A percentile compares a stretch with the other conserved stretches of the same genome.
phyloP scores from a whole-genome alignment of 2,888 invertebrate genomes.

The Ditylenchus weischeri region DNA sequence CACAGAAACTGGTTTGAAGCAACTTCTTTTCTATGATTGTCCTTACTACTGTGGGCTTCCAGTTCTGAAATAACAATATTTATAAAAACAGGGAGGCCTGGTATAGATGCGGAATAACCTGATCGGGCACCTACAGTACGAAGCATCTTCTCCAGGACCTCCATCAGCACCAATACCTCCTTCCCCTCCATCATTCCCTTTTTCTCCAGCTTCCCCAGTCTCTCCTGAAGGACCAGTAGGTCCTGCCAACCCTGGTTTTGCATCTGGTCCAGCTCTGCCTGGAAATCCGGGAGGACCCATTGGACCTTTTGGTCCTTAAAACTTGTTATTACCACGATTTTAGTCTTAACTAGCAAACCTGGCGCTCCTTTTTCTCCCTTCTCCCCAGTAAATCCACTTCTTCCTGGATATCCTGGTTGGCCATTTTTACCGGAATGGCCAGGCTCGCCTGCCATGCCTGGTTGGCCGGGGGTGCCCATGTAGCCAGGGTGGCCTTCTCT shows the following conservation, averaged over 20 bases:
- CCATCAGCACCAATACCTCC: constrained; percentile 19
- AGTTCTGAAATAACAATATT: too few species aligned
- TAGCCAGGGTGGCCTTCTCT: constrained; percentile 45
- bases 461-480: constrained; percentile 28
- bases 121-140: constrained; percentile 21
- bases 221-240: constrained; percentile 44
- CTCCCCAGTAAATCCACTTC: constrained; percentile 38
- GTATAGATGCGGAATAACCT: too few species aligned
- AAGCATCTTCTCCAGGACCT: constrained; percentile 24
- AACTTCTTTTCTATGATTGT: too few species aligned
- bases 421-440: constrained; percentile 45
- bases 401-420: constrained; percentile 24
- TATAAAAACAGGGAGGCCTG: too few species aligned
- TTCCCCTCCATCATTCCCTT: constrained; percentile 11
- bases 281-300: constrained; percentile 41
- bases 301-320: constrained; percentile 39
- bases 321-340: background rate
- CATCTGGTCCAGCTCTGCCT: constrained; percentile 43
- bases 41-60: too few species aligned
- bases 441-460: constrained; percentile 50
- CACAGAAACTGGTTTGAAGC: too few species aligned
- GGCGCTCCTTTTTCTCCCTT: constrained; percentile 50
- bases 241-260: constrained; percentile 46
- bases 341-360: constrained; percentile 29
- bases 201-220: constrained; percentile 41